Evolutionary conservation across 2,797 vertebrate genomes (phyloP).

Genomic region (Sarcophilus harrisii): DNA sequence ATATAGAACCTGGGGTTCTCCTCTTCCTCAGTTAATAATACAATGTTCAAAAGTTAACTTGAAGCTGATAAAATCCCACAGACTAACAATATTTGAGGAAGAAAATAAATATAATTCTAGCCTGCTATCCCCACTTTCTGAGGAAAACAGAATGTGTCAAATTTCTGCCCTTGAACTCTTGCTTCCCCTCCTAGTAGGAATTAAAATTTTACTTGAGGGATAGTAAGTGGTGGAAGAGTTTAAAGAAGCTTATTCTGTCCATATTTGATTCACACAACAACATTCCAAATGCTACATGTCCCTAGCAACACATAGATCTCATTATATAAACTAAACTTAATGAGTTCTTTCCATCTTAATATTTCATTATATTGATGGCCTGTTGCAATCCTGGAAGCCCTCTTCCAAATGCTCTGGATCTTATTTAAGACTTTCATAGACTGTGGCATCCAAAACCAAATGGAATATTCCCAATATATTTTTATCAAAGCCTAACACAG

Average conservation of each 20-base stretch:
- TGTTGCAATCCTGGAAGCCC: background rate
- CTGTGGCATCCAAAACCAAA: background rate
- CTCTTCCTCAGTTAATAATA: background rate
- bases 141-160: background rate
- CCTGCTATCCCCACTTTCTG: background rate
- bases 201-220: background rate
- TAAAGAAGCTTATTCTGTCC: background rate
- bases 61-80: background rate
- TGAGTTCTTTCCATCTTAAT: background rate
- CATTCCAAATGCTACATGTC: background rate
- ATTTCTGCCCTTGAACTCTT: background rate
- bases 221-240: background rate
- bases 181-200: background rate
- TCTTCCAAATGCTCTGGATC: background rate
- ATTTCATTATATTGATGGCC: background rate
- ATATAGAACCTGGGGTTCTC: background rate
- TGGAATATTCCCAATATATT: background rate
- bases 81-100: background rate
- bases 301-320: background rate
- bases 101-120: background rate
- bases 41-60: background rate
- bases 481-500: background rate
- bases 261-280: background rate
- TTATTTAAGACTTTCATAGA: background rate
- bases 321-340: background rate